A percentile compares a stretch with the other conserved stretches of the same genome.
Conservation (phyloP, 2,797 vertebrate species). For the Leptoclinus maculatus region DNA sequence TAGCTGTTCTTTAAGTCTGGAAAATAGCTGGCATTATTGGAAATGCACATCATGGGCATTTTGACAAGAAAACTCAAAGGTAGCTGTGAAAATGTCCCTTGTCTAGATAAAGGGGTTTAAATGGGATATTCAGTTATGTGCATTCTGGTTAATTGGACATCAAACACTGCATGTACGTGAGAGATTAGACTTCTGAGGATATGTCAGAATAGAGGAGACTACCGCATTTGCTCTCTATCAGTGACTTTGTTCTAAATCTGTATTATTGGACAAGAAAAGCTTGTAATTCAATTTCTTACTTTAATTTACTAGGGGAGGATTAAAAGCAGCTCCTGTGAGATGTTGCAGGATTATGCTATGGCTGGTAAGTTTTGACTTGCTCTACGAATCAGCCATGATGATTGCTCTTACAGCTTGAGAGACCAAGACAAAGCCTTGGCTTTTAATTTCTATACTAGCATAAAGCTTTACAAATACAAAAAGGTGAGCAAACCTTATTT, state of each 20-base stretch:
- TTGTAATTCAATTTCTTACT: constrained; percentile 81
- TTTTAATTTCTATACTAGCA: background rate
- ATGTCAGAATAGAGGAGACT: constrained; percentile 69
- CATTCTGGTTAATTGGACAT: constrained; percentile 81
- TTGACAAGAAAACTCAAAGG: constrained; percentile 68
- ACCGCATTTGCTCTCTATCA: constrained; percentile 74
- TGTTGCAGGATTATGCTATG: constrained; percentile 70
- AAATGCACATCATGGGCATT: constrained; percentile 69
- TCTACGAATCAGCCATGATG: constrained; percentile 29
- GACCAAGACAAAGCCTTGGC: background rate
- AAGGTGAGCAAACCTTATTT: background rate
- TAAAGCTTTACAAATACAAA: background rate
- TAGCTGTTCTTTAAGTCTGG: constrained; percentile 42
- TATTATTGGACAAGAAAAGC: constrained; percentile 77
- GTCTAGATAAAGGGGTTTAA: constrained; percentile 77
- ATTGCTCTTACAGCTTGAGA: constrained; percentile 28
- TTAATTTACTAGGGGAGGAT: constrained; percentile 77
- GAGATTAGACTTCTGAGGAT: constrained; percentile 79
- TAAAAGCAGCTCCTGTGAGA: constrained; percentile 73
- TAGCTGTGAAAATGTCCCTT: constrained; percentile 67
- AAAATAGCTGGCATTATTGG: constrained; percentile 52
- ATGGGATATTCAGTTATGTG: constrained; percentile 74
- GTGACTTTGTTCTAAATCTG: constrained; percentile 78
- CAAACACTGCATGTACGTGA: constrained; percentile 73
- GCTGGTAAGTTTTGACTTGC: constrained; percentile 50